A percentile compares a stretch with the other conserved stretches of the same genome.
Evolutionary conservation across 2,888 invertebrate genomes (phyloP).

Genomic region (Syrista parreyssii): DNA sequence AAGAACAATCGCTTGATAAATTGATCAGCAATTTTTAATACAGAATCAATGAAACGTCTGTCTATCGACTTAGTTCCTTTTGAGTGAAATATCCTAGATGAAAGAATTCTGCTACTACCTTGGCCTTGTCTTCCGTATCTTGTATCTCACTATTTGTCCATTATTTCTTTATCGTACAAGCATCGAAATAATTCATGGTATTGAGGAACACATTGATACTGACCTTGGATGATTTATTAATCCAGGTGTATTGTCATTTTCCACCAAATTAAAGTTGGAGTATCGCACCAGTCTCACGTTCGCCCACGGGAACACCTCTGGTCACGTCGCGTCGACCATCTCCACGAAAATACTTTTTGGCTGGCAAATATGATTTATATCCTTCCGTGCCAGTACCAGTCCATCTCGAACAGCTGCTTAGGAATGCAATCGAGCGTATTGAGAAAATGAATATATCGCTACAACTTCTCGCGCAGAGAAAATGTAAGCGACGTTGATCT

Average conservation of each 20-base stretch:
- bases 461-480: not conserved
- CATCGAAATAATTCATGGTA: not conserved
- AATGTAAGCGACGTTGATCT: not conserved
- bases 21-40: not conserved
- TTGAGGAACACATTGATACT: not conserved
- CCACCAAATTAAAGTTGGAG: not conserved
- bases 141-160: not conserved
- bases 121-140: not conserved
- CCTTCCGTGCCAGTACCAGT: not conserved
- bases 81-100: not conserved
- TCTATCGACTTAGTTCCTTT: not conserved
- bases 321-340: slow-evolving; percentile 42
- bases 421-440: not conserved
- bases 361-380: not conserved
- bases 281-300: not conserved
- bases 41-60: not conserved
- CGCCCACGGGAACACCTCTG: slow-evolving; percentile 13
- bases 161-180: not conserved
- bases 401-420: not conserved
- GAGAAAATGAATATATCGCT: not conserved
- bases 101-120: not conserved
- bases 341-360: slow-evolving; percentile 19
- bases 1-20: not conserved
- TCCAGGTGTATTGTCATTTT: not conserved
- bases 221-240: not conserved